These are phyloP conservation scores for Calidris pugnax DNA, from an alignment of 2,113 vertebrate species.

Conservation along the genomic window DNA sequence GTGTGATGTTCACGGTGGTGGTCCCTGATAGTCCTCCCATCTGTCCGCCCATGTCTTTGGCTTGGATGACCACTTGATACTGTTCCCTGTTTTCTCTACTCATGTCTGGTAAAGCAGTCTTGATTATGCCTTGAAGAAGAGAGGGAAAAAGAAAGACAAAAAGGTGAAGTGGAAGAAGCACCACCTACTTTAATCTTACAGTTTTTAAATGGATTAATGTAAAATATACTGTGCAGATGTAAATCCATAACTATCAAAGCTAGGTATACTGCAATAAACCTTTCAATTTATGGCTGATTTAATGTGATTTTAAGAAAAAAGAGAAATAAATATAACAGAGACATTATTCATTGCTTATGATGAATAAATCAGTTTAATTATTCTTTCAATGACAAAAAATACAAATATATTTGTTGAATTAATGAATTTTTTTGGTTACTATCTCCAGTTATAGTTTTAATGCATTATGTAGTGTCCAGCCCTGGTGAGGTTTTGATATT, in stretches of 20 bases:
- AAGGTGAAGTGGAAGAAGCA: not conserved
- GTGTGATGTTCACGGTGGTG: constrained; percentile 92
- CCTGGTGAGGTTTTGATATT: not conserved
- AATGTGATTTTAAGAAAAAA: not conserved
- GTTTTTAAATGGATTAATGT: not conserved
- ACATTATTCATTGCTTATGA: not conserved
- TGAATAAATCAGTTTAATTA: not conserved
- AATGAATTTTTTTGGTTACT: not conserved
- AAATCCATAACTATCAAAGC: not conserved
- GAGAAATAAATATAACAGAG: not conserved
- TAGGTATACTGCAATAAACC: not conserved
- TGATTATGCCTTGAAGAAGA: constrained; percentile 85
- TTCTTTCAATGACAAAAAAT: not conserved
- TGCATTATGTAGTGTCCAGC: not conserved
- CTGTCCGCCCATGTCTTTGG: constrained; percentile 98
- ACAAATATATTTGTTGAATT: not conserved
- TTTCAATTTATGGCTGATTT: not conserved
- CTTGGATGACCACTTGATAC: constrained; percentile 98
- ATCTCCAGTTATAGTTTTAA: not conserved
- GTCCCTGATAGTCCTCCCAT: constrained; percentile 97
- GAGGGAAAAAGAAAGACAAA: not conserved
- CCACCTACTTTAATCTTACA: not conserved
- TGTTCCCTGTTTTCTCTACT: constrained; percentile 94
- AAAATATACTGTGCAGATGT: not conserved
- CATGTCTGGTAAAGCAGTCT: constrained; percentile 95